These are phyloP conservation scores for Synanthedon formicaeformis DNA, from an alignment of 2,888 invertebrate species.

Conservation along the genomic window DNA sequence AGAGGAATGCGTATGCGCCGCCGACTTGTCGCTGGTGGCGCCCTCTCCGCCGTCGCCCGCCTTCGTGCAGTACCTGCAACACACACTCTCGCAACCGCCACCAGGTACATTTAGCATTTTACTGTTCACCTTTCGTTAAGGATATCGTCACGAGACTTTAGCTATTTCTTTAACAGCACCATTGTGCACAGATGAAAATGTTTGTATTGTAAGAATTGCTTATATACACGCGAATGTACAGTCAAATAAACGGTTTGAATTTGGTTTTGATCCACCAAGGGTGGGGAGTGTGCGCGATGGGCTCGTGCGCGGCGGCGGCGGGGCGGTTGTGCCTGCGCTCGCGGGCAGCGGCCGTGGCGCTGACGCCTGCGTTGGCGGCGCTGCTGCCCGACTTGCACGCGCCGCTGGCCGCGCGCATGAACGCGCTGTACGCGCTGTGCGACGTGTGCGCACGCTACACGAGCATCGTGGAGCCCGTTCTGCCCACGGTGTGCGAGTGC, in stretches of 20 bases:
- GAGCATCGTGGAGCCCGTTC: constrained; percentile 75
- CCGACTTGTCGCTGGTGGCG: constrained; percentile 52
- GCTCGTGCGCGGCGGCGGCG: constrained; percentile 49
- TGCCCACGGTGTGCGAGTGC: constrained; percentile 70
- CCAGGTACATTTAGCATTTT: constrained; percentile 12
- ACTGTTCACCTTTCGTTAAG: no score
- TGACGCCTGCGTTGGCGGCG: constrained; percentile 72
- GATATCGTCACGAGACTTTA: no score
- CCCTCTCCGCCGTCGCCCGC: constrained; percentile 34
- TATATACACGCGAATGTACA: no score
- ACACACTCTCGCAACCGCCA: constrained; percentile 10
- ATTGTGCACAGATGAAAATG: no score
- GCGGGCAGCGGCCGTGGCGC: constrained; percentile 69
- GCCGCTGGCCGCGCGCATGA: constrained; percentile 73
- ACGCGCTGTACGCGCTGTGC: constrained; percentile 74
- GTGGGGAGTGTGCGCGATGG: constrained; percentile 24
- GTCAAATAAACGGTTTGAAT: no score
- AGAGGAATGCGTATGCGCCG: constrained; percentile 46
- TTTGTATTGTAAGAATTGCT: no score
- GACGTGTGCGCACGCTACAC: constrained; percentile 79
- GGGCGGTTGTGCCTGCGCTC: constrained; percentile 77
- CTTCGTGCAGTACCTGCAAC: constrained; percentile 20
- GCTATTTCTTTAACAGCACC: no score
- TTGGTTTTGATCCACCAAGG: not conserved
- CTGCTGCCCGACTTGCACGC: constrained; percentile 64